Conservation (phyloP, 53 echinoderm and acorn worm species). For the Holothuria leucospilota region DNA sequence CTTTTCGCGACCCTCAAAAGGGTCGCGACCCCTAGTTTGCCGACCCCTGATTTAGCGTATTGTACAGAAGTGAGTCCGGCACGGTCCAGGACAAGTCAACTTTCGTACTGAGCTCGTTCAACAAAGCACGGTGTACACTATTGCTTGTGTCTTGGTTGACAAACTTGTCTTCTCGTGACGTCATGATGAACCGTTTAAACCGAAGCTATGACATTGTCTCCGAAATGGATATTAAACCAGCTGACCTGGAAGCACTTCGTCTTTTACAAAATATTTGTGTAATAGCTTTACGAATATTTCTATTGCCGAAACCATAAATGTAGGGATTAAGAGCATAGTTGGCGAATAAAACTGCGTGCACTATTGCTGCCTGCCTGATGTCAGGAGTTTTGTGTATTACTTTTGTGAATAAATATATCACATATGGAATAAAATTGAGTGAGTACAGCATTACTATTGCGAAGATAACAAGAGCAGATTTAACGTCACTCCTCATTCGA, state of each 20-base stretch:
- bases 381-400: not conserved
- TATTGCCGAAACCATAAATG: conserved; percentile 65
- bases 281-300: conserved; percentile 34
- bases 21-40: too few relatives aligned
- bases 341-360: conserved; percentile 40
- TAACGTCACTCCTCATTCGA: conserved; percentile 3
- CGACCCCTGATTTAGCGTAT: too few relatives aligned
- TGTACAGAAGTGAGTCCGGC: too few relatives aligned
- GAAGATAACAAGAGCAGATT: conserved; percentile 26
- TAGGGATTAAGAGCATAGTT: conserved; percentile 49
- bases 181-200: too few relatives aligned
- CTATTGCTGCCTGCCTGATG: conserved; percentile 9
- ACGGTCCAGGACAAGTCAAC: too few relatives aligned
- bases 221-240: conserved; percentile 5
- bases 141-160: too few relatives aligned
- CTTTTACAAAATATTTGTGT: conserved; percentile 34
- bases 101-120: too few relatives aligned
- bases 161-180: too few relatives aligned
- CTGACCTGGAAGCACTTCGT: not conserved
- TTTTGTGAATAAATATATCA: conserved; percentile 24
- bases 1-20: too few relatives aligned
- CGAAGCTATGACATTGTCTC: conserved; percentile 10
- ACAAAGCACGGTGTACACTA: too few relatives aligned
- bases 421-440: conserved; percentile 28
- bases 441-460: conserved; percentile 29